A percentile compares a stretch with the other conserved stretches of the same genome.
Conservation (phyloP, 2,113 vertebrate genomes). For the Romanogobio albipinnatus region DNA sequence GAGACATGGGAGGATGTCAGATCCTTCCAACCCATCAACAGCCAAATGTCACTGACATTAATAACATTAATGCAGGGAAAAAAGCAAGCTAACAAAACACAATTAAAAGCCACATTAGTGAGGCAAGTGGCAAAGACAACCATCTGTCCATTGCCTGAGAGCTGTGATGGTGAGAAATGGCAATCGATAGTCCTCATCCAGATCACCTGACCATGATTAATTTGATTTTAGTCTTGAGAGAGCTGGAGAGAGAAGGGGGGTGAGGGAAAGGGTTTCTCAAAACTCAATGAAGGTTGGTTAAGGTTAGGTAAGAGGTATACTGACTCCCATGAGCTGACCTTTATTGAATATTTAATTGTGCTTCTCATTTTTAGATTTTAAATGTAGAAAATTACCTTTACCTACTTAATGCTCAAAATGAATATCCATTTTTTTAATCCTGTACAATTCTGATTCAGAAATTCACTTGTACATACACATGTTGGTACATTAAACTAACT, state of each 20-base stretch:
- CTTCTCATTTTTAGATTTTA: background rate
- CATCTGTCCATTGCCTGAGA: conserved; percentile 88
- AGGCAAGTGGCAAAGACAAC: conserved; percentile 79
- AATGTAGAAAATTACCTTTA: too few relatives aligned
- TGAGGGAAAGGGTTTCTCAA: conserved; percentile 26
- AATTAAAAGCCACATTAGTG: conserved; percentile 81
- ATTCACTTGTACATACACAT: background rate
- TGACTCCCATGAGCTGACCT: conserved; percentile 38
- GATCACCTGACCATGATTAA: conserved; percentile 79
- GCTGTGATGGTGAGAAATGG: conserved; percentile 84
- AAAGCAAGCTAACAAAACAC: conserved; percentile 68
- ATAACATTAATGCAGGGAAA: conserved; percentile 58
- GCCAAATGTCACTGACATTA: conserved; percentile 82
- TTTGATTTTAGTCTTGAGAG: conserved; percentile 48
- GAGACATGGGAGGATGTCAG: conserved; percentile 54
- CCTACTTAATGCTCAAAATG: too few relatives aligned
- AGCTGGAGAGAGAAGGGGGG: conserved; percentile 19
- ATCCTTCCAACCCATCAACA: conserved; percentile 67
- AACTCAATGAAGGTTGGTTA: conserved; percentile 44
- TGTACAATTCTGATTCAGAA: too few relatives aligned
- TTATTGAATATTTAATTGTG: background rate
- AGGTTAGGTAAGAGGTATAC: conserved; percentile 32
- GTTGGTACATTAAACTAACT: background rate
- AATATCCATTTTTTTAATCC: too few relatives aligned
- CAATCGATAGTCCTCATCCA: conserved; percentile 86